Evolutionary conservation across 2,888 invertebrate species (phyloP).

Genomic region (Oscheius myriophilus): DNA sequence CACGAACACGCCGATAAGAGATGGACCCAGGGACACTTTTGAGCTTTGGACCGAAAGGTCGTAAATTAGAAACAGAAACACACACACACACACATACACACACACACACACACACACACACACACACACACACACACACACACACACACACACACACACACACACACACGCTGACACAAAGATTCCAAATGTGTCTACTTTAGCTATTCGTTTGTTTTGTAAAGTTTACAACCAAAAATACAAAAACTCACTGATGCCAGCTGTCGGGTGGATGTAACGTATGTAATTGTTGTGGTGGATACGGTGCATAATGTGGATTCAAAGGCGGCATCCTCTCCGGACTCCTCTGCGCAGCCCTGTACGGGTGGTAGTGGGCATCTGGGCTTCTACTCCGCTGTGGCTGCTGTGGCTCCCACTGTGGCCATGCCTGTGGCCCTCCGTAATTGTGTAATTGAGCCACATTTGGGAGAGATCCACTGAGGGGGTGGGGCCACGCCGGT

Average conservation of each 20-base stretch:
- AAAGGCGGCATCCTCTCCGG: constrained; percentile 49
- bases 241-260: constrained; percentile 31
- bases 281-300: constrained; percentile 30
- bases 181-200: too few species aligned
- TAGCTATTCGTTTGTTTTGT: too few species aligned
- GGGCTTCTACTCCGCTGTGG: constrained; percentile 20
- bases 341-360: constrained; percentile 32
- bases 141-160: too few species aligned
- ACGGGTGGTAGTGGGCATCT: constrained; percentile 50
- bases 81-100: too few species aligned
- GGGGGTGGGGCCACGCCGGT: constrained; percentile 42
- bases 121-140: too few species aligned
- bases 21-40: too few species aligned
- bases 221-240: background rate
- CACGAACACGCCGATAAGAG: too few species aligned
- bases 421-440: constrained; percentile 44
- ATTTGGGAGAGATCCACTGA: constrained; percentile 67
- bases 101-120: too few species aligned
- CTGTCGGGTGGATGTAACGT: constrained; percentile 29
- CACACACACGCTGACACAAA: too few species aligned
- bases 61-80: too few species aligned
- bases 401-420: constrained; percentile 30
- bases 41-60: too few species aligned
- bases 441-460: constrained; percentile 61
- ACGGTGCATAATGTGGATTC: constrained; percentile 37